These are phyloP conservation scores for Gerris lacustris DNA, from an alignment of 2,888 invertebrate genomes.

Conservation along the genomic window DNA sequence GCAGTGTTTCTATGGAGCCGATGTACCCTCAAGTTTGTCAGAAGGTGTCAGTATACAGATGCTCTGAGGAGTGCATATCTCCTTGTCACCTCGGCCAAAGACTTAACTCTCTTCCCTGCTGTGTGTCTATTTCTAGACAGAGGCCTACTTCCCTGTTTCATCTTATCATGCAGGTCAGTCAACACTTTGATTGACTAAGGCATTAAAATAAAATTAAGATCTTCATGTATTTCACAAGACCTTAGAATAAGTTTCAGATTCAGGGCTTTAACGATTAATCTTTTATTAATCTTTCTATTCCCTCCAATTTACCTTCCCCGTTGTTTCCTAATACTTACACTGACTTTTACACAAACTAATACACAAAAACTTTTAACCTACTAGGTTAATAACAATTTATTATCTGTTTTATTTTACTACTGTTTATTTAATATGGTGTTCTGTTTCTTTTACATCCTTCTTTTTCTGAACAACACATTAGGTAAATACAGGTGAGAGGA, in stretches of 20 bases:
- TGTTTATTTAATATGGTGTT: too few species aligned
- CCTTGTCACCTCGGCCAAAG: conserved; percentile 37
- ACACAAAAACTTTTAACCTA: too few species aligned
- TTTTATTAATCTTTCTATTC: neutral
- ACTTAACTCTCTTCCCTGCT: conserved; percentile 79
- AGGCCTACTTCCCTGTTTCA: conserved; percentile 69
- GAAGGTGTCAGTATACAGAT: conserved; percentile 42
- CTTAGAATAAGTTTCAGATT: conserved; percentile 6
- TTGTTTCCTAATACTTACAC: too few species aligned
- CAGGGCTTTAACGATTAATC: neutral
- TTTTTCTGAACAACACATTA: too few species aligned
- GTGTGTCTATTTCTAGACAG: conserved; percentile 64
- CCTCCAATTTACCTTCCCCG: too few species aligned
- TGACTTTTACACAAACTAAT: too few species aligned
- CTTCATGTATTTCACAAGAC: conserved; percentile 11
- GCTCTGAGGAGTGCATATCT: conserved; percentile 30
- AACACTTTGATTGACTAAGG: neutral
- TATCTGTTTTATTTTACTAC: too few species aligned
- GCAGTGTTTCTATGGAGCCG: conserved; percentile 83
- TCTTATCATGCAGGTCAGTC: conserved; percentile 59
- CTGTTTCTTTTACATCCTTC: too few species aligned
- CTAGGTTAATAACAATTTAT: too few species aligned
- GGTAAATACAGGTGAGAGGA: too few species aligned
- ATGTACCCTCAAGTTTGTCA: conserved; percentile 80
- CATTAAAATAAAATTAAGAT: conserved; percentile 4